Base-by-base conservation (phyloP, 2,888 invertebrate genomes). In the Ormia ochracea region DNA sequence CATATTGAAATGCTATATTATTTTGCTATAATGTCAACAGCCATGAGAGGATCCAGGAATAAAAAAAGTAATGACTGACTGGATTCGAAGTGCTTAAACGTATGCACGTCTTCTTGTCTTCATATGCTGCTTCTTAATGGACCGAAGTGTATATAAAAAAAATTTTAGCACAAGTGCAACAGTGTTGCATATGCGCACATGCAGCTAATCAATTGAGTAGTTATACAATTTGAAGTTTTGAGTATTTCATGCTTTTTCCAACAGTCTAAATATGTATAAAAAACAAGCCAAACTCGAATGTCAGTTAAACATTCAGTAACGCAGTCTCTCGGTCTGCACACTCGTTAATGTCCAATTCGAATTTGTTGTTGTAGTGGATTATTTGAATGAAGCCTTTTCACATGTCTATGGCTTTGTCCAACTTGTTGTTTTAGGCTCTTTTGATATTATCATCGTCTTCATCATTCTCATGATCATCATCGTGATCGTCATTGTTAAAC, bases 391-490 rank as follows among this genome's bases (percentile, higher is more conserved):
- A 78, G 33, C 12, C 41, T 23, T 74, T 65, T 70, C 65, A 85
- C 82, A 85, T 82, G 81, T 82, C 83, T 82, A 86, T 87, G 85
- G 86, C 85, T 85, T 61, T 19, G 19, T 45, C 85, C 82, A 86
- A 82, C 82, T 83, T 85, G 84, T 83, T 82, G 28, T 74, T 74
- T 68, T 66, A 56, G 54, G 28, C 69, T 73, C 36, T 59, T 73
- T 78, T 74, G 81, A 72, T 78, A 52, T 69, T 74, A 76, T 78
- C 61, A 66, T 59, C 77, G 28, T 43, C 43, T 9, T 45, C 21
- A 21, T 45, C 21, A 45, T 58, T 28, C 48, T 70, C 52, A 74
- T 45, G 10, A 56, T 58, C 19, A 69, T 45, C 80, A 79, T 73
- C 28, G 38, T 41, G 45, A 74, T 65, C 56, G 48, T 58, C 41